These are phyloP conservation scores for Aviceda subcristata DNA, from an alignment of 2,113 vertebrate species.

Conservation along the genomic window DNA sequence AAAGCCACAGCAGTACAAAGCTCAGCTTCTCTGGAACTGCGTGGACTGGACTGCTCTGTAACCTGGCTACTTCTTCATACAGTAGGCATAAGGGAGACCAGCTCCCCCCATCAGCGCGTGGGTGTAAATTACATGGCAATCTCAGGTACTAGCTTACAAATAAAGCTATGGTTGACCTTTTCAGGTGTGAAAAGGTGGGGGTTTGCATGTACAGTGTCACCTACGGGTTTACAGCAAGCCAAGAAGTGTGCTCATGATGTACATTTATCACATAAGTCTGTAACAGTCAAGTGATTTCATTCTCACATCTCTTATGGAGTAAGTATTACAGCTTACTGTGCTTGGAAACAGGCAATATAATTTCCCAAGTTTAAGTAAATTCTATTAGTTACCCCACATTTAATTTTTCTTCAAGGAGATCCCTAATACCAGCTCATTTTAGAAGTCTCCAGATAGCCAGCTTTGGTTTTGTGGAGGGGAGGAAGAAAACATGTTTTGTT, in stretches of 20 bases:
- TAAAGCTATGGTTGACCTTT: neutral
- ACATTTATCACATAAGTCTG: neutral
- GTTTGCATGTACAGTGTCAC: neutral
- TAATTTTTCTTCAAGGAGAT: neutral
- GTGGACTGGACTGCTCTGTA: neutral
- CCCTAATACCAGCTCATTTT: neutral
- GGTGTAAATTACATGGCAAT: neutral
- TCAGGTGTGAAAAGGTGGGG: rapidly evolving
- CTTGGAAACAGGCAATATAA: neutral
- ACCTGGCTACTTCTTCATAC: neutral
- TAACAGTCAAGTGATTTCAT: neutral
- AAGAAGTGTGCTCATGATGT: neutral
- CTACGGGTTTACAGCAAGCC: neutral
- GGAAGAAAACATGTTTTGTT: neutral
- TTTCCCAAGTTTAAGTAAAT: neutral
- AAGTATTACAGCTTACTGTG: neutral
- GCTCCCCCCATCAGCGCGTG: no score
- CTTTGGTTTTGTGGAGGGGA: neutral
- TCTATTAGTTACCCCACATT: neutral
- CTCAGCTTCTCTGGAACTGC: neutral
- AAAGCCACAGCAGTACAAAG: neutral
- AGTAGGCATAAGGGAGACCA: neutral
- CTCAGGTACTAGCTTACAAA: neutral
- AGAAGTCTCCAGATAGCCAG: neutral
- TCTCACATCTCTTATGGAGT: neutral